Percentiles rank a stretch among this genome's conserved stretches.
Evolutionary conservation across 2,113 vertebrate genomes (phyloP).

Genomic region (Pachyramphus minor): DNA sequence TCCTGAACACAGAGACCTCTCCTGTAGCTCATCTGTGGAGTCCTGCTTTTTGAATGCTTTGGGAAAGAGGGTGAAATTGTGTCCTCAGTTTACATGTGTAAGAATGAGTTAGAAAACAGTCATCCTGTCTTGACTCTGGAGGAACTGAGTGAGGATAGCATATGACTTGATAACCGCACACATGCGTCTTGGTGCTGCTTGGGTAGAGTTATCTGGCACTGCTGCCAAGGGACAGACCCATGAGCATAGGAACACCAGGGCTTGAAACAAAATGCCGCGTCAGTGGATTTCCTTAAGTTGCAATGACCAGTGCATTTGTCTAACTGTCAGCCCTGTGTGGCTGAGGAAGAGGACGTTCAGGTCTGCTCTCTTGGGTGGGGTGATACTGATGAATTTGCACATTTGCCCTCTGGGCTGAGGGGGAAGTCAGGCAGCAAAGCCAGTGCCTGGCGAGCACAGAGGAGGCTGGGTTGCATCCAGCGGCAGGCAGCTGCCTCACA

Average conservation of each 20-base stretch:
- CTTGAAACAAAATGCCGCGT: rapidly evolving
- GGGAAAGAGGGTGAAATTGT: neutral
- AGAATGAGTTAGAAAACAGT: neutral
- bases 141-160: neutral
- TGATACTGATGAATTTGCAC: neutral
- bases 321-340: neutral
- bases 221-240: neutral
- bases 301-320: neutral
- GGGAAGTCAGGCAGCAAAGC: neutral
- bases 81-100: neutral
- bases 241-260: neutral
- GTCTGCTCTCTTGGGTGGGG: neutral
- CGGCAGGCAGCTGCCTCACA: neutral
- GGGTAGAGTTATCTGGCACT: neutral
- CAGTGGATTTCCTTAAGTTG: neutral
- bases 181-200: rapidly evolving
- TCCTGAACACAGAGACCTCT: neutral
- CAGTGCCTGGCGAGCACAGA: neutral
- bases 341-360: neutral
- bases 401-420: neutral
- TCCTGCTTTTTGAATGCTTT: neutral
- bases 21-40: neutral
- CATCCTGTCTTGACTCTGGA: neutral
- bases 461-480: neutral
- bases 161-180: neutral